Conservation (phyloP, 2,888 invertebrate species). For the Piscicola geometra region DNA sequence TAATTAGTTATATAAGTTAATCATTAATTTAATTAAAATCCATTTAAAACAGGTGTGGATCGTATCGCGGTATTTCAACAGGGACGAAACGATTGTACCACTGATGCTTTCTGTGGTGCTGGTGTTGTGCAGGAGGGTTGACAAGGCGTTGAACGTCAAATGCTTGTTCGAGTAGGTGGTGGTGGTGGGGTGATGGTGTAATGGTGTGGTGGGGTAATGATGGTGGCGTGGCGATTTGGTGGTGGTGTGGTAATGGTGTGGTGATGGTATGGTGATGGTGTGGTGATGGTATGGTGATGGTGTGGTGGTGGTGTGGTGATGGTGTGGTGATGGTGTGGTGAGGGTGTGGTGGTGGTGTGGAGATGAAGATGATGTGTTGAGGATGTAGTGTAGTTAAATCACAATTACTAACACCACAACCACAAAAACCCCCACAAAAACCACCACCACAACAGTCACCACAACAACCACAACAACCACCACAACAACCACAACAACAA, state of each 20-base stretch:
- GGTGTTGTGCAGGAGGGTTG: constrained; percentile 74
- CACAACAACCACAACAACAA: too few species aligned
- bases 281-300: not conserved
- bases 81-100: constrained; percentile 78
- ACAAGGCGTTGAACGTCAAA: constrained; percentile 66
- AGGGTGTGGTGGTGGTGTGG: too few species aligned
- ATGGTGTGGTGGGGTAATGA: not conserved
- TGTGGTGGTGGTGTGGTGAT: not conserved
- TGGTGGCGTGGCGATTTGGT: not conserved
- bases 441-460: too few species aligned
- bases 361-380: too few species aligned
- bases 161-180: constrained; percentile 70
- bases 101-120: constrained; percentile 76
- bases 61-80: constrained; percentile 76
- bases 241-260: not conserved
- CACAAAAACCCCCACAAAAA: too few species aligned
- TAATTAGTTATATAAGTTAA: too few species aligned
- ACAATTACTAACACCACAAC: too few species aligned
- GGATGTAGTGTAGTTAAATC: too few species aligned
- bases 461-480: too few species aligned
- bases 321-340: too few species aligned
- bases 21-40: too few species aligned
- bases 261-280: not conserved
- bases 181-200: not conserved
- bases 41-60: constrained; percentile 70